Conservation (phyloP, 2,113 vertebrate species). For the Manacus vitellinus region DNA sequence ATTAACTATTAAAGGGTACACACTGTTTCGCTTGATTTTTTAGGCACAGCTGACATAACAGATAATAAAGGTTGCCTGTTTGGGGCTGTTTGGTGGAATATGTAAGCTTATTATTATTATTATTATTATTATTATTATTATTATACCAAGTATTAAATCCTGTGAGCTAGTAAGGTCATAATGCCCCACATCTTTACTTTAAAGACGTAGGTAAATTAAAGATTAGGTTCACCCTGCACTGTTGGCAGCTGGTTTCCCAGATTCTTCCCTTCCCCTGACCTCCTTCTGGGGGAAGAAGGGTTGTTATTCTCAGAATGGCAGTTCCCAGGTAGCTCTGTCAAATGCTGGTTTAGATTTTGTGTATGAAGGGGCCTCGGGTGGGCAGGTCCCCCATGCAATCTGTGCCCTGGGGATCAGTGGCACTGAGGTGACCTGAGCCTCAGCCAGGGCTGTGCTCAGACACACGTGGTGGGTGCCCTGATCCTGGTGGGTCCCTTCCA, state of each 20-base stretch:
- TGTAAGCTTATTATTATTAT: conserved; percentile 40
- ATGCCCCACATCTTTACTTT: neutral
- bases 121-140: neutral
- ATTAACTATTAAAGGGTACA: conserved; percentile 79
- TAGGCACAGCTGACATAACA: conserved; percentile 66
- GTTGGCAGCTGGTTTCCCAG: neutral
- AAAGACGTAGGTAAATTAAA: neutral
- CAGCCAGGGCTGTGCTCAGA: neutral
- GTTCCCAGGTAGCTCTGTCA: neutral
- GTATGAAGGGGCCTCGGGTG: neutral
- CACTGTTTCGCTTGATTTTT: conserved; percentile 65
- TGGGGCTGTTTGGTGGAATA: conserved; percentile 30
- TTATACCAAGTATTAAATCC: conserved; percentile 17
- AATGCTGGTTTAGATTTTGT: neutral
- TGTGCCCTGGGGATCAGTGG: neutral
- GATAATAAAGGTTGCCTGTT: conserved; percentile 53
- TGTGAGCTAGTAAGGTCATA: neutral
- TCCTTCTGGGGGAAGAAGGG: neutral
- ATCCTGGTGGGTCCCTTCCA: neutral
- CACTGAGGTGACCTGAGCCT: neutral
- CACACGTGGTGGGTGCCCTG: accelerated
- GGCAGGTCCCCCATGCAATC: accelerated
- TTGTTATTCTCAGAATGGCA: neutral
- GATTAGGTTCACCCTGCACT: neutral
- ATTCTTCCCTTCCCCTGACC: neutral